Evolutionary conservation across 2,113 vertebrate genomes (phyloP).

Genomic region (Myotis davidii): DNA sequence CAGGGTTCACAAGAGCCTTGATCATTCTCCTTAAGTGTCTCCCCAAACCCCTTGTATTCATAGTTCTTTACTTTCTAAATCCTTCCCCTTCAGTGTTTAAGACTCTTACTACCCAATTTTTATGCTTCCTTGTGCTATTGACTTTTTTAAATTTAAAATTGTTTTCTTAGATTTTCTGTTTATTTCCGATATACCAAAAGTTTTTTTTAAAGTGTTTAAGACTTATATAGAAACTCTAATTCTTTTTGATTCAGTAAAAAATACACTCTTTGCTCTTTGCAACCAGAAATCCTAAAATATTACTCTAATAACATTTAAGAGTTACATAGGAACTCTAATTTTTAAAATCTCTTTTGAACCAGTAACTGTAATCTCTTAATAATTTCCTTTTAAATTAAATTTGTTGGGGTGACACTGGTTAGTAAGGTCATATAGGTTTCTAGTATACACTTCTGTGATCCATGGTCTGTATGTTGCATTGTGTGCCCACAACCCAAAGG

Average conservation of each 20-base stretch:
- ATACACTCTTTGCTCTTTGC: too few relatives aligned
- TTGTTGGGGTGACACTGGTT: background rate
- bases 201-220: background rate
- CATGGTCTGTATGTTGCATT: background rate
- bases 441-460: background rate
- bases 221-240: background rate
- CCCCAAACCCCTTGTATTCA: background rate
- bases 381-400: background rate
- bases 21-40: background rate
- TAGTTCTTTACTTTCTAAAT: background rate
- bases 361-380: background rate
- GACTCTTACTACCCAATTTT: background rate
- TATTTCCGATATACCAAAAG: background rate
- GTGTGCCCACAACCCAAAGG: background rate
- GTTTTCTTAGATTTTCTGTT: background rate
- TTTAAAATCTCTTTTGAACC: background rate
- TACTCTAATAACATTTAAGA: background rate
- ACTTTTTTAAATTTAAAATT: background rate
- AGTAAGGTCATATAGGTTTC: background rate
- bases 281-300: too few relatives aligned
- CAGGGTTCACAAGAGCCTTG: background rate
- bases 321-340: background rate
- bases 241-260: too few relatives aligned
- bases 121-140: background rate
- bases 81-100: background rate